Percentiles rank a stretch among this genome's conserved stretches.
phyloP scores from a whole-genome alignment of 2,113 vertebrate genomes.

The Pluvialis apricaria region DNA sequence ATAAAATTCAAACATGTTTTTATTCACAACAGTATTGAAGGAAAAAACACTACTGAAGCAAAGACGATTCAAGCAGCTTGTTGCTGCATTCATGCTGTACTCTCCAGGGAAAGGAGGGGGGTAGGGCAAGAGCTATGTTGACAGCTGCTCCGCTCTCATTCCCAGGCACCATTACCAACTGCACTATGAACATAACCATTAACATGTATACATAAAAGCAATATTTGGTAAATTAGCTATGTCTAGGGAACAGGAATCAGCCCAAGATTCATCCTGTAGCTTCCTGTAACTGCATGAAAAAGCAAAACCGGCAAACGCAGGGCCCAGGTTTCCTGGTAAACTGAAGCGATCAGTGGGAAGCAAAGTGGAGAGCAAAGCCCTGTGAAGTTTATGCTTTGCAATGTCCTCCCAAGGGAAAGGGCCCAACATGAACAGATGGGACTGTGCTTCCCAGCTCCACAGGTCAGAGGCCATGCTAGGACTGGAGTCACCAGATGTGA shows the following conservation, averaged over 20 bases:
- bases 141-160: background rate
- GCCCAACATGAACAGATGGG: background rate
- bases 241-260: background rate
- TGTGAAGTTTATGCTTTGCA: background rate
- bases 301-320: background rate
- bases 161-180: background rate
- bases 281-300: background rate
- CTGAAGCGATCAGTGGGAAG: background rate
- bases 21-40: background rate
- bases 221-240: background rate
- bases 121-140: accelerated
- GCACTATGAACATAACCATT: background rate
- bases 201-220: background rate
- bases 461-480: background rate
- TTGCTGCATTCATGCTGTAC: background rate
- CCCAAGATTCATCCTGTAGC: background rate
- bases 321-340: background rate
- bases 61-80: background rate
- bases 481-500: background rate
- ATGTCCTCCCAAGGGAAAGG: background rate
- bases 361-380: background rate
- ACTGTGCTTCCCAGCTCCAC: background rate
- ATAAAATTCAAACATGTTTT: background rate
- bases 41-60: background rate
- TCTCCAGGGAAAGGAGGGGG: background rate